Evolutionary conservation across 2,797 vertebrate genomes (phyloP), one percentile per base, ranked within the genome.

Genomic region (Hylomyscus alleni): DNA sequence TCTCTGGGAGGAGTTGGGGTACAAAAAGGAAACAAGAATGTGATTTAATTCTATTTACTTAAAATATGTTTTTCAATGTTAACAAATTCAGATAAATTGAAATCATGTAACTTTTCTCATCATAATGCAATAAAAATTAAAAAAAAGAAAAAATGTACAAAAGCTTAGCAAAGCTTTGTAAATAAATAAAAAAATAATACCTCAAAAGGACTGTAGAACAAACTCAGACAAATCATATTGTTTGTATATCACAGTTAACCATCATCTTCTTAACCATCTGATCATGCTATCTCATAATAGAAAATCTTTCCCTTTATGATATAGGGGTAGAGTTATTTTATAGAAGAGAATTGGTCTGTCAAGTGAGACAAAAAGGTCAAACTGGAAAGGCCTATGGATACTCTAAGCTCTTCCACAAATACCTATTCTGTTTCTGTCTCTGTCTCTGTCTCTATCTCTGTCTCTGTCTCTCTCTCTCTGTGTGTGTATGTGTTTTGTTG

Each of bases 291-390:
- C 20, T 96, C 67, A 29, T 92, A 94, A 91, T 24, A 58, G 47
- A 76, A 91, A 97, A 34, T 1, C 4, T 94, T 94, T 91, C 44
- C 24, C 13, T 80, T 95, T 37, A 17, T 76, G 37, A 76, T 31
- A 52, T 88, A 88, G 56, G 40, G 24, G 20, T 65, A 91, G 78
- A 26, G 14, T 2, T 84, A 5, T 94, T 91, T 93, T 31, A 60
- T 88, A 80, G 29, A 14, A 19, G 6, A 83, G 90, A 62, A 92
- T 26, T 60, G 24, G 37, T 84, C 84, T 94, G 34, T 44, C 40
- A 93, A 91, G 76, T 65, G 31, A 93, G 26, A 93, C 50, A 86
- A 54, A 90, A 95, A 40, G 6, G 77, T 88, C 60, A 93, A 95
- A 78, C 29, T 22, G 84, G 58, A 93, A 95, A 83, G 54, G 56